A percentile compares a stretch with the other conserved stretches of the same genome.
Evolutionary conservation across 2,888 invertebrate species (phyloP).

Genomic region (Cephonodes hylas): DNA sequence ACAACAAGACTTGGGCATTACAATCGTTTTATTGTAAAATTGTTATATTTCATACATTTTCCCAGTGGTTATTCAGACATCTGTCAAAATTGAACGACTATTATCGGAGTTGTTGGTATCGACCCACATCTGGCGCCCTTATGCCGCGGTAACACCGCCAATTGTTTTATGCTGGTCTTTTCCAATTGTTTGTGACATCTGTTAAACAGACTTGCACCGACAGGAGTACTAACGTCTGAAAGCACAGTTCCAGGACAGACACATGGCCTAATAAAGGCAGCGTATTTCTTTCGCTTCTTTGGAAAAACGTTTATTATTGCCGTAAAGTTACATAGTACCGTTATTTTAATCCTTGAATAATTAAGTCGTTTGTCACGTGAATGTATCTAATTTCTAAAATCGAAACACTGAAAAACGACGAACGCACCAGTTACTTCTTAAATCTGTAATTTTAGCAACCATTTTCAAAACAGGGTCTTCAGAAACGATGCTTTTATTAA

Average conservation of each 20-base stretch:
- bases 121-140: slow-evolving; percentile 15
- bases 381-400: too few relatives aligned
- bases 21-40: neutral
- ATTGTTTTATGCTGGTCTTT: slow-evolving; percentile 13
- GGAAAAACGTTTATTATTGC: neutral
- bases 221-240: neutral
- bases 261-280: neutral
- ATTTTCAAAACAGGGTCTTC: too few relatives aligned
- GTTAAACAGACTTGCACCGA: slow-evolving; percentile 5
- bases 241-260: slow-evolving; percentile 3
- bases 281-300: neutral
- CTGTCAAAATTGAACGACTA: slow-evolving; percentile 14
- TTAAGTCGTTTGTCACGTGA: too few relatives aligned
- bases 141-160: slow-evolving; percentile 12
- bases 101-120: slow-evolving; percentile 10
- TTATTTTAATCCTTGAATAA: neutral
- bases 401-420: too few relatives aligned
- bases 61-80: slow-evolving; percentile 12
- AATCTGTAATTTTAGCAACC: too few relatives aligned
- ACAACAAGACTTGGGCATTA: neutral
- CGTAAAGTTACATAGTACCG: neutral
- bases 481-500: too few relatives aligned
- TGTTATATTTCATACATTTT: slow-evolving; percentile 1
- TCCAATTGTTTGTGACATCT: slow-evolving; percentile 15
- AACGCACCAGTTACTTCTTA: too few relatives aligned